Percentiles rank a stretch among this genome's conserved stretches.
phyloP scores from a whole-genome alignment of 2,113 vertebrate genomes.

The Sceloporus undulatus region DNA sequence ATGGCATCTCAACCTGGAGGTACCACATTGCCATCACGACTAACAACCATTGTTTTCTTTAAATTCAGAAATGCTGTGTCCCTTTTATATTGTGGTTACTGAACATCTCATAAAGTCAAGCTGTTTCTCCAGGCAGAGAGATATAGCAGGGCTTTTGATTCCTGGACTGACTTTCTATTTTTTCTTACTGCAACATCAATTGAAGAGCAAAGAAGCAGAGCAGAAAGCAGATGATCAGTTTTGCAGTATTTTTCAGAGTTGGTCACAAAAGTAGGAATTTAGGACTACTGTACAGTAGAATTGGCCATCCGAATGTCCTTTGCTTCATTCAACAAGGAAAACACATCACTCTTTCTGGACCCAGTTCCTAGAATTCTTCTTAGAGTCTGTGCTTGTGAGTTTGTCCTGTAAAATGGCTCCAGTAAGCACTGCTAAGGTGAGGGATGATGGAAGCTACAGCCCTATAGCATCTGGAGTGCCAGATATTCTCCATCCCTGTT shows the following conservation, averaged over 20 bases:
- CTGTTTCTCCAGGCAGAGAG: background rate
- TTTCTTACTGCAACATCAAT: background rate
- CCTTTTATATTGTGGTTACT: no score
- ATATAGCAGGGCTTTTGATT: background rate
- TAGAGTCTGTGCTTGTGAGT: background rate
- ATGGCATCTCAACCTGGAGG: background rate
- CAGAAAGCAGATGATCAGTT: background rate
- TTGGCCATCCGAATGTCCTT: no score
- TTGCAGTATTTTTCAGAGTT: background rate
- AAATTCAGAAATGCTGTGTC: background rate
- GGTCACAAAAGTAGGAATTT: no score
- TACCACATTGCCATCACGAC: background rate
- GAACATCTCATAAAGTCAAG: background rate
- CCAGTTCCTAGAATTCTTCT: background rate
- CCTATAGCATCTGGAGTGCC: background rate
- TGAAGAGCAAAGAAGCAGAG: background rate
- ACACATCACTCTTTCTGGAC: background rate
- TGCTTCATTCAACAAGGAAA: background rate
- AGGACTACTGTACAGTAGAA: no score
- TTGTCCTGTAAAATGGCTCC: no score
- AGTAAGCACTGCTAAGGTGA: no score
- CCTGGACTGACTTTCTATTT: background rate
- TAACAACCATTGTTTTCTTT: background rate
- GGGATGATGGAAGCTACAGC: background rate
- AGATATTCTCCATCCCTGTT: background rate